These are phyloP conservation scores for Poecilia wingei DNA, from an alignment of 2,797 vertebrate genomes.

Conservation along the genomic window DNA sequence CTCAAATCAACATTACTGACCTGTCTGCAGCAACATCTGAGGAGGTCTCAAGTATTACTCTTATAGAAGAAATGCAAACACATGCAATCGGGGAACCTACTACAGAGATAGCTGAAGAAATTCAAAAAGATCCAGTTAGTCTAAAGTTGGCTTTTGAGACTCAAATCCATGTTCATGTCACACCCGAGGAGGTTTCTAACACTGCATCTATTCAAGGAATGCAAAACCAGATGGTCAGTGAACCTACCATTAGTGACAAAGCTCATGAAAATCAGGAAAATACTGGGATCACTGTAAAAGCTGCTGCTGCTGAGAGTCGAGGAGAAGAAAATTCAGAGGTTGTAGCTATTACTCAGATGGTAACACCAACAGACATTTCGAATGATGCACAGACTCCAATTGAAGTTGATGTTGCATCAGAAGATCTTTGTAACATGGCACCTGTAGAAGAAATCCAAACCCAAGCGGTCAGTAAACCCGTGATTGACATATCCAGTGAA, in stretches of 20 bases:
- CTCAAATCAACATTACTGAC: slow-evolving; percentile 14
- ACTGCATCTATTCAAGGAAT: slow-evolving; percentile 4
- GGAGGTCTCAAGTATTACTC: slow-evolving; percentile 1
- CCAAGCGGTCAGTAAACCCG: slow-evolving; percentile 10
- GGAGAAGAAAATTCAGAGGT: background rate
- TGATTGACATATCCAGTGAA: background rate
- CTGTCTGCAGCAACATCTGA: background rate
- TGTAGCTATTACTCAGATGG: background rate
- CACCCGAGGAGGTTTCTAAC: slow-evolving; percentile 2
- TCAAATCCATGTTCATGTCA: slow-evolving; percentile 14
- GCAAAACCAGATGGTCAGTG: slow-evolving; percentile 13
- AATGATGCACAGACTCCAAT: background rate
- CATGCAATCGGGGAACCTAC: slow-evolving; percentile 11
- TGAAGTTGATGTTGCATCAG: background rate
- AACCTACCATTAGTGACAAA: background rate
- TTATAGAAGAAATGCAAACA: slow-evolving; percentile 9
- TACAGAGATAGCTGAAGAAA: background rate
- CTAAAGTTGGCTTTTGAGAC: slow-evolving; percentile 5
- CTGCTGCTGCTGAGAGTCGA: slow-evolving; percentile 1
- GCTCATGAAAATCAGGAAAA: background rate
- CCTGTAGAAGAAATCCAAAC: background rate
- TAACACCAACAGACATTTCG: background rate
- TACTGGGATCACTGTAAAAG: background rate
- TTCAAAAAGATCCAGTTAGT: background rate
- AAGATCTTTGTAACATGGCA: background rate